phyloP scores from a whole-genome alignment of 2,113 vertebrate genomes.

The Steatornis caripensis region DNA sequence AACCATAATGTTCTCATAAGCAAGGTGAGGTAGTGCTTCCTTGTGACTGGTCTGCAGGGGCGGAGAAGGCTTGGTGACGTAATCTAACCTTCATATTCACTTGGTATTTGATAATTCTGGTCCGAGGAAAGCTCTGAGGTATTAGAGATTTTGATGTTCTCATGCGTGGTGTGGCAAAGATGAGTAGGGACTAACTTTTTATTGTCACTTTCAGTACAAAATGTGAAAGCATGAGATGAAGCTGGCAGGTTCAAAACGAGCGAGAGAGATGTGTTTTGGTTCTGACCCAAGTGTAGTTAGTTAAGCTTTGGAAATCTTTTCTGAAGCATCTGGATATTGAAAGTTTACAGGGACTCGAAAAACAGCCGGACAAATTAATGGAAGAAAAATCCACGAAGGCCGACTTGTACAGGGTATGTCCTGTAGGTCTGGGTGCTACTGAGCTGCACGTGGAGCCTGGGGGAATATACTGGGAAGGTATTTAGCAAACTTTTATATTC shows the following conservation, averaged over 20 bases:
- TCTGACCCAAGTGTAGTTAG: neutral
- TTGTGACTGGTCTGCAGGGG: neutral
- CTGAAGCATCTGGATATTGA: neutral
- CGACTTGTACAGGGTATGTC: neutral
- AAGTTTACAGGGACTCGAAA: neutral
- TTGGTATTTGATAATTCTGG: neutral
- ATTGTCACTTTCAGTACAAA: neutral
- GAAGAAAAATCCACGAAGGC: neutral
- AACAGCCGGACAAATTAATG: neutral
- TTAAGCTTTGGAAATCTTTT: constrained; percentile 21
- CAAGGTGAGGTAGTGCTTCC: neutral
- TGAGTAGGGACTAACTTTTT: neutral
- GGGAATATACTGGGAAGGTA: neutral
- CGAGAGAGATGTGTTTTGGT: neutral
- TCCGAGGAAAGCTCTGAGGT: neutral
- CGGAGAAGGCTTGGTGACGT: neutral
- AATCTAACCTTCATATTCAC: neutral
- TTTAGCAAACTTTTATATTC: neutral
- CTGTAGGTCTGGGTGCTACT: neutral
- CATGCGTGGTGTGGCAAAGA: neutral
- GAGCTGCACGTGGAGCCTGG: neutral
- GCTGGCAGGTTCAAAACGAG: neutral
- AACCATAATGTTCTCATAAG: neutral
- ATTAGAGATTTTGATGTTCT: neutral
- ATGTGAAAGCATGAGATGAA: neutral